Percentiles rank a stretch among this genome's conserved stretches.
These are phyloP conservation scores for Erynnis tages DNA, from an alignment of 2,888 invertebrate species.

Conservation along the genomic window DNA sequence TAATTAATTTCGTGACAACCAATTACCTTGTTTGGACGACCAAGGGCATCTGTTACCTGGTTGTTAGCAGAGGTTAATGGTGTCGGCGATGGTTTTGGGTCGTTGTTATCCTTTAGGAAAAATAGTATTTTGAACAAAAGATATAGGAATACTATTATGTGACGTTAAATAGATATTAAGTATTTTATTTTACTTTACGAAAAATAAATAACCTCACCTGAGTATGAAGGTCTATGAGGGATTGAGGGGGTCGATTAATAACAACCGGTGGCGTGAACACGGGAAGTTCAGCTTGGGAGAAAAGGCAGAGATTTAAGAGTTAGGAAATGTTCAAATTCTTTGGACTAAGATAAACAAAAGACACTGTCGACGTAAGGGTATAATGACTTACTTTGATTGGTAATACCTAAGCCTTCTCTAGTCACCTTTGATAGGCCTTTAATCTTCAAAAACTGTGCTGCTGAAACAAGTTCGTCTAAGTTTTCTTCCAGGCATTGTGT, in stretches of 20 bases:
- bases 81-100: constrained; percentile 43
- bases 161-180: too few relatives aligned
- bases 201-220: constrained; percentile 48
- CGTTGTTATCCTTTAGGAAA: constrained; percentile 48
- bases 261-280: constrained; percentile 74
- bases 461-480: constrained; percentile 85
- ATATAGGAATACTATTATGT: too few relatives aligned
- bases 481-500: constrained; percentile 86
- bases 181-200: not conserved
- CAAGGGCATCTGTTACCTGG: constrained; percentile 44
- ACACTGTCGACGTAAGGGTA: too few relatives aligned
- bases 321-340: too few relatives aligned
- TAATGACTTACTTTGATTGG: constrained; percentile 69
- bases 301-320: too few relatives aligned
- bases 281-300: constrained; percentile 63
- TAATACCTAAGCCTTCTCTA: constrained; percentile 74
- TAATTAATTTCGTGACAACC: not conserved
- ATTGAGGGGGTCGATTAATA: constrained; percentile 70
- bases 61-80: constrained; percentile 44
- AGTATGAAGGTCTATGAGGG: constrained; percentile 64
- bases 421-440: constrained; percentile 81
- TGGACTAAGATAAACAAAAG: too few relatives aligned
- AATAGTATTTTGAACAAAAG: too few relatives aligned
- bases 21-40: constrained; percentile 50
- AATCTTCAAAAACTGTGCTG: constrained; percentile 87